Evolutionary conservation across 2,113 vertebrate genomes (phyloP).

Genomic region (Rynchops niger): DNA sequence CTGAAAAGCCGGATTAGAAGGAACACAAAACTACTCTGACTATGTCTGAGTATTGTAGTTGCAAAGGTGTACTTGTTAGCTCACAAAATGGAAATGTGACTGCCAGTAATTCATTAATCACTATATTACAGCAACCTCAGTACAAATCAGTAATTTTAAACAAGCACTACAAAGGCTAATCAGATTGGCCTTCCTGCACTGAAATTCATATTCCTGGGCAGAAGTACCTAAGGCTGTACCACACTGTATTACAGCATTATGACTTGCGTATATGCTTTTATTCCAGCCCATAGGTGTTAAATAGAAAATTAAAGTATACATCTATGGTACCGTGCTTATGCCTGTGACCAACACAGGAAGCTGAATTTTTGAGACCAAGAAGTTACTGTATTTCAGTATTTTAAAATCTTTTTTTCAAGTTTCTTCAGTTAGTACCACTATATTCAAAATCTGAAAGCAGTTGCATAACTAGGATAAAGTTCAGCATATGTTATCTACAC

Average conservation of each 20-base stretch:
- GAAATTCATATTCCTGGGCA: background rate
- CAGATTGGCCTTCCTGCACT: background rate
- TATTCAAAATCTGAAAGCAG: background rate
- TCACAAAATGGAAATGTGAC: background rate
- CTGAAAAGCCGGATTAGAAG: background rate
- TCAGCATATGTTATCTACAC: background rate
- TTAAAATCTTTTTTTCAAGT: background rate
- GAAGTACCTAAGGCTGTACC: background rate
- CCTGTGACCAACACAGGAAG: background rate
- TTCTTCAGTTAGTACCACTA: background rate
- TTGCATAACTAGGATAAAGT: background rate
- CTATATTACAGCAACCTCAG: background rate
- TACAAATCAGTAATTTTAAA: background rate
- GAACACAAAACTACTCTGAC: background rate
- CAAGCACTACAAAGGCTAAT: background rate
- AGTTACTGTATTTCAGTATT: background rate
- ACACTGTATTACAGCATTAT: background rate
- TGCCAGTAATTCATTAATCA: background rate
- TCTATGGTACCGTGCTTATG: background rate
- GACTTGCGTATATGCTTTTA: background rate
- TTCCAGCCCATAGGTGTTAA: background rate
- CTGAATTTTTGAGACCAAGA: background rate
- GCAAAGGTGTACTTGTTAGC: background rate
- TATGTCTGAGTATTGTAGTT: background rate
- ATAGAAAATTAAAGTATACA: background rate